Evolutionary conservation across 2,888 invertebrate species (phyloP).

Genomic region (Saturnia pavonia): DNA sequence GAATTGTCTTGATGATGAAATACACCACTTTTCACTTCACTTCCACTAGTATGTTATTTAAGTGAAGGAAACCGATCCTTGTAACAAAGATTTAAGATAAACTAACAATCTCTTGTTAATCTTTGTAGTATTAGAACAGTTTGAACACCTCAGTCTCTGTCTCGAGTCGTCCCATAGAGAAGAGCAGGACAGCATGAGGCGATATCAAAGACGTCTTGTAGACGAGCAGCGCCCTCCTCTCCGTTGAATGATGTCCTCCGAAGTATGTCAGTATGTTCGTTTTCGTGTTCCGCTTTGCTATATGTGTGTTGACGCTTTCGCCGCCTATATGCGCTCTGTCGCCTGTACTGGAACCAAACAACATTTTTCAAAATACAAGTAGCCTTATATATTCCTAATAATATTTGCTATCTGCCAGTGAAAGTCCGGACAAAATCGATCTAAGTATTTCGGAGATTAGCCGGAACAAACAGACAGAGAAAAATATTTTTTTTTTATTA

Average conservation of each 20-base stretch:
- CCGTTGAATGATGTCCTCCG: conserved; percentile 79
- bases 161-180: conserved; percentile 57
- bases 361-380: no score
- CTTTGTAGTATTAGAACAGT: neutral
- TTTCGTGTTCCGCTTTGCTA: conserved; percentile 53
- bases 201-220: conserved; percentile 82
- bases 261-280: conserved; percentile 79
- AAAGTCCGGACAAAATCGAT: no score
- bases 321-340: conserved; percentile 80
- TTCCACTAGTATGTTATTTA: no score
- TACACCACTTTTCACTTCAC: no score
- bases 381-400: no score
- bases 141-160: conserved; percentile 26
- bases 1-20: no score
- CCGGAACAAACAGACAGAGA: no score
- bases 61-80: no score
- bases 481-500: no score
- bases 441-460: no score
- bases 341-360: conserved; percentile 69
- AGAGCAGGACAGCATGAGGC: conserved; percentile 82
- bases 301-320: conserved; percentile 84
- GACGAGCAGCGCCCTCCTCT: conserved; percentile 79
- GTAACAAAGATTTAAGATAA: neutral
- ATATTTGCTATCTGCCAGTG: no score
- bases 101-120: no score